Evolutionary conservation across 2,888 invertebrate genomes (phyloP).

Genomic region (Himalopsyche japonica): DNA sequence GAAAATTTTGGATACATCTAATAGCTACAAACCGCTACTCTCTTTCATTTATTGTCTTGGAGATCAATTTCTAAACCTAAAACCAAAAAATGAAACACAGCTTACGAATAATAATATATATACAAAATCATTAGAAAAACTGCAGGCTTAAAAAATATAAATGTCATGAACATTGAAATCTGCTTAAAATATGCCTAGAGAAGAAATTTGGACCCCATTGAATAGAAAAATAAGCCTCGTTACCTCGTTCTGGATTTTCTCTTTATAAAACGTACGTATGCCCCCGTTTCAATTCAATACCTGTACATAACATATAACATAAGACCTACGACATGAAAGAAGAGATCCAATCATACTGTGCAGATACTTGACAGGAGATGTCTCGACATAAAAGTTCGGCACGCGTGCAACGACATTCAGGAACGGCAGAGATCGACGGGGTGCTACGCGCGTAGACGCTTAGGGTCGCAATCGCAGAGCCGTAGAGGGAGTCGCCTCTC

Average conservation of each 20-base stretch:
- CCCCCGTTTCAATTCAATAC: neutral
- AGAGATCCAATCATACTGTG: constrained; percentile 35
- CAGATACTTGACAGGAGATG: constrained; percentile 15
- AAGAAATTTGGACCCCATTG: neutral
- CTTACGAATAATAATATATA: too few relatives aligned
- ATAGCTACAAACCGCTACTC: too few relatives aligned
- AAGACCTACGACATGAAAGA: constrained; percentile 7
- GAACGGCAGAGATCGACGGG: neutral
- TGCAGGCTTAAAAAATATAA: neutral
- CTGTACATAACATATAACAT: constrained; percentile 7
- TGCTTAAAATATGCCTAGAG: neutral
- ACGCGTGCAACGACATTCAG: constrained; percentile 11
- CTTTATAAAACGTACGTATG: neutral
- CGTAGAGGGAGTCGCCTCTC: neutral
- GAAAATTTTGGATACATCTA: too few relatives aligned
- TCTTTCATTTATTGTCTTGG: too few relatives aligned
- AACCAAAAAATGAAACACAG: too few relatives aligned
- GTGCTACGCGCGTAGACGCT: neutral
- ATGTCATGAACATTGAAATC: neutral
- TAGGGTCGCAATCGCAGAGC: neutral
- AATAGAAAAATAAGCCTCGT: neutral
- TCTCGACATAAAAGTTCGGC: constrained; percentile 17
- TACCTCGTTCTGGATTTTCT: neutral
- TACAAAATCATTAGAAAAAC: too few relatives aligned
- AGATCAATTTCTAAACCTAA: too few relatives aligned